These are phyloP conservation scores for Austrofundulus limnaeus DNA, from an alignment of 2,113 vertebrate species.

Conservation along the genomic window DNA sequence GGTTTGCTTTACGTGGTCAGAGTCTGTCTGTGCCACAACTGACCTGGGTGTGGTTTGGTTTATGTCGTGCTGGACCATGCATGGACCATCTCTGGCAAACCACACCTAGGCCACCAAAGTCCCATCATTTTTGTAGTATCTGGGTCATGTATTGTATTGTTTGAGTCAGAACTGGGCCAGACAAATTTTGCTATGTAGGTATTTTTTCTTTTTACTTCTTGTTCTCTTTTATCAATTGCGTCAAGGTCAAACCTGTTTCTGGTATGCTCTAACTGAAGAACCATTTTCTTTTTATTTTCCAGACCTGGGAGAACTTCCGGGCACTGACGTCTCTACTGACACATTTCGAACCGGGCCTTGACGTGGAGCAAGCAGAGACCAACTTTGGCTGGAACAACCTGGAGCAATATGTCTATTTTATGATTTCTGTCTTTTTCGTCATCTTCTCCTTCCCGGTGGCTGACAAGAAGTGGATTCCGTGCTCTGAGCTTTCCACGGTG, in stretches of 20 bases:
- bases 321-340: slow-evolving; percentile 88
- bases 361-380: slow-evolving; percentile 93
- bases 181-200: too few species aligned
- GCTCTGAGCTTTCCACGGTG: slow-evolving; percentile 90
- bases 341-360: slow-evolving; percentile 90
- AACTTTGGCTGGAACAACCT: slow-evolving; percentile 97
- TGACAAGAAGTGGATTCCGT: slow-evolving; percentile 91
- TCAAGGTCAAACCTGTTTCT: background rate
- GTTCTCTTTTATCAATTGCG: too few species aligned
- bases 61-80: too few species aligned
- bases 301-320: slow-evolving; percentile 91
- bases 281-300: slow-evolving; percentile 1
- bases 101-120: too few species aligned
- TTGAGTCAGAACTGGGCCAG: too few species aligned
- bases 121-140: too few species aligned
- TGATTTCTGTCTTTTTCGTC: slow-evolving; percentile 91
- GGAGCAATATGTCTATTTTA: slow-evolving; percentile 91
- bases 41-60: too few species aligned
- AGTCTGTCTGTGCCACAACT: too few species aligned
- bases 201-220: too few species aligned
- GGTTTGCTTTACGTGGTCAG: too few species aligned
- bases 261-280: background rate
- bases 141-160: too few species aligned
- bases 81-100: too few species aligned
- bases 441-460: slow-evolving; percentile 95